A percentile compares a stretch with the other conserved stretches of the same genome.
Evolutionary conservation across 2,888 invertebrate species (phyloP).

Genomic region (Erpobdella octoculata): DNA sequence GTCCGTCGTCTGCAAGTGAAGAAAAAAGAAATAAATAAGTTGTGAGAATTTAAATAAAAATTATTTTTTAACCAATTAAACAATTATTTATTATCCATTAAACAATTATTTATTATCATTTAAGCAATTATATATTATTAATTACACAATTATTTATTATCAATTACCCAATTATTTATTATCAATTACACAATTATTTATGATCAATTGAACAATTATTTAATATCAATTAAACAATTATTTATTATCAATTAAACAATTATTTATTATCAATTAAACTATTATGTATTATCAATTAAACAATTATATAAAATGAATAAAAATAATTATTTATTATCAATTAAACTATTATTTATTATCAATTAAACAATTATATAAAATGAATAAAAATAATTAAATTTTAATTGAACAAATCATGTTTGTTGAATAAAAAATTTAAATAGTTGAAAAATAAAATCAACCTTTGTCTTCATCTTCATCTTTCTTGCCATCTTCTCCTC

Average conservation of each 20-base stretch:
- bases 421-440: too few species aligned
- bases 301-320: background rate
- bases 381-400: background rate
- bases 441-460: too few species aligned
- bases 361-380: background rate
- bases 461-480: background rate
- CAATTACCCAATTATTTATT: background rate
- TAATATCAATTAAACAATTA: background rate
- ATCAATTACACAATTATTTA: background rate
- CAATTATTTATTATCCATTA: background rate
- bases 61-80: too few species aligned
- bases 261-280: too few species aligned
- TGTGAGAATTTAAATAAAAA: background rate
- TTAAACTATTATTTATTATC: background rate
- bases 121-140: background rate
- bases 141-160: background rate
- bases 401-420: too few species aligned
- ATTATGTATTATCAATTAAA: background rate
- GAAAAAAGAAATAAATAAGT: background rate
- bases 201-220: background rate
- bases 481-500: background rate
- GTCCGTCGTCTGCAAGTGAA: background rate
- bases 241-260: background rate
- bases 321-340: background rate
- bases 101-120: background rate